Base-by-base conservation (phyloP, 1,140 invertebrate genomes). In the Telenomus remus region DNA sequence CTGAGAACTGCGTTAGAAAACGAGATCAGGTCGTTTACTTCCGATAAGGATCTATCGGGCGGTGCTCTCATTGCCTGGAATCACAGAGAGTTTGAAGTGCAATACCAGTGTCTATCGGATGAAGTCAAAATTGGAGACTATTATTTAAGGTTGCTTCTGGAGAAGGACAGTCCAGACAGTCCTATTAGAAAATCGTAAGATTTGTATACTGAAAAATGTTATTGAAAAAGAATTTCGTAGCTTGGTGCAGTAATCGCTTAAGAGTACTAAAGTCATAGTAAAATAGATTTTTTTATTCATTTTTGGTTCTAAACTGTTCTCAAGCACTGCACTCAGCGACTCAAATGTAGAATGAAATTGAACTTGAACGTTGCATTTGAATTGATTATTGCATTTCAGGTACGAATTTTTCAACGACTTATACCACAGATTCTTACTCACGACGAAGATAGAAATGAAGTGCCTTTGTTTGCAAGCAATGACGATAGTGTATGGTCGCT, bases 111-210 rank as follows among this genome's bases (percentile, higher is more conserved):
- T 84, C 90, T 99, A 42, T 92, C 94, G 61, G 97, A 99, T 81
- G 98, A 99, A 89, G 96, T 99, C 35, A 96, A 96, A 89, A 98
- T 99, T 82, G 98, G 98, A 27, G 97, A 99, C 87, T 99, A 99
- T 89, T 99, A 99, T 85, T 91, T 99, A 75, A 90, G 98, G 64
- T 89, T 99, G 76, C 89, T 99, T 57, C 89, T 99, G 15, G 97
- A 99, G 87, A 96, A 97, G 81, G 92, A 94, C 81, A 94, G 92
- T 84, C 94, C 94, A 56, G 94, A 95, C 76, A 96, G 93, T 76
- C 94, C 93, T 6, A 96, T 96, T 80, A 92, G 94, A 83, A 93
- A 94, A 88, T 95, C 95, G 92, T 96, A 90, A 92, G 94, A 16
- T 13, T 61, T n/a, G 3, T 39, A 9, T 39, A 4, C 8, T 9